These are phyloP conservation scores for Plemyria rubiginata DNA, from an alignment of 2,888 invertebrate species.

Conservation along the genomic window DNA sequence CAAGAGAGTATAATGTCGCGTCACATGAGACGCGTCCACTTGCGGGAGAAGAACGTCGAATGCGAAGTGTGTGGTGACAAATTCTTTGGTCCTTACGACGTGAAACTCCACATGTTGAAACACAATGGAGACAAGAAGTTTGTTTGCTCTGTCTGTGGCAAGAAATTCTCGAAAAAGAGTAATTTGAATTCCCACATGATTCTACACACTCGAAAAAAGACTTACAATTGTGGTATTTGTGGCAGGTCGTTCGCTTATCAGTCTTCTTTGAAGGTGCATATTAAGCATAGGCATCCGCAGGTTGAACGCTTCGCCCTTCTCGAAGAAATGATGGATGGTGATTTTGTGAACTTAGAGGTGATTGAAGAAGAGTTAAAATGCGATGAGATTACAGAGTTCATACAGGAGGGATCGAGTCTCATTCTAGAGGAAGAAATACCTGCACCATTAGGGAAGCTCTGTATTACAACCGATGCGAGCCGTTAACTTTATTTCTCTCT, in stretches of 20 bases:
- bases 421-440: slow-evolving; percentile 10
- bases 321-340: slow-evolving; percentile 54
- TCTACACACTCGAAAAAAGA: slow-evolving; percentile 84
- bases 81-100: slow-evolving; percentile 75
- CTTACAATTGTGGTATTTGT: slow-evolving; percentile 79
- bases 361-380: slow-evolving; percentile 59
- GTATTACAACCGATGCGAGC: not conserved
- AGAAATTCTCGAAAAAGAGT: slow-evolving; percentile 85
- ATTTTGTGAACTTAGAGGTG: slow-evolving; percentile 63
- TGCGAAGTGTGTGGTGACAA: slow-evolving; percentile 77
- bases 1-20: slow-evolving; percentile 85
- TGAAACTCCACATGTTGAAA: slow-evolving; percentile 79
- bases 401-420: slow-evolving; percentile 16
- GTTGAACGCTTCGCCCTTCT: slow-evolving; percentile 41
- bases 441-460: not conserved
- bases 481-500: not conserved
- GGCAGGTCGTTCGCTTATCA: slow-evolving; percentile 79
- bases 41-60: slow-evolving; percentile 77
- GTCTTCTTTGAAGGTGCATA: slow-evolving; percentile 67
- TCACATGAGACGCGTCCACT: slow-evolving; percentile 85
- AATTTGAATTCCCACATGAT: slow-evolving; percentile 85
- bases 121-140: slow-evolving; percentile 84
- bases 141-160: slow-evolving; percentile 85
- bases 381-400: slow-evolving; percentile 47
- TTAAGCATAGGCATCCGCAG: slow-evolving; percentile 58